Base-by-base conservation (phyloP, 1,140 invertebrate species). In the Temnothorax nylanderi region DNA sequence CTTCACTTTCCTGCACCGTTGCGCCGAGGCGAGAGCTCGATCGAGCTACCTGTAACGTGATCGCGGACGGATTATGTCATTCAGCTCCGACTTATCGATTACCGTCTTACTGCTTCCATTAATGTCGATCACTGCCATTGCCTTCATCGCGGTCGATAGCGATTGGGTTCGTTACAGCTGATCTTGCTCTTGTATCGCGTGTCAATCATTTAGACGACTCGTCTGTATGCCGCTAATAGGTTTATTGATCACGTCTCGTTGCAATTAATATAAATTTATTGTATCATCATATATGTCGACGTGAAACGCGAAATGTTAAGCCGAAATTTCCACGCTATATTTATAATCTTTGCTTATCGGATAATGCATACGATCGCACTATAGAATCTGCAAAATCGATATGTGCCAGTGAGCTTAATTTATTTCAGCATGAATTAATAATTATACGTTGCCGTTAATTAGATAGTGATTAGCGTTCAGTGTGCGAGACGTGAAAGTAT, bases 31-130 rank as follows among this genome's bases (percentile, higher is more conserved):
- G 64, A 13, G 26, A 67, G 62, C 41, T 74, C 47, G 32, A 65
- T 54, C 8, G 18, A 75, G 47, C 69, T 56, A 44, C 78, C 64
- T 47, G 62, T 49, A 67, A 67, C 34, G 34, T 18, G 80, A 84
- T 84, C 69, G 13, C 26, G 26, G 18, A 1, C 26, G 41, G 51
- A 84, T 84, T 75, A 62, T 60, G 80, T 75, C 69, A 64, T 82
- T 69, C 37, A 56, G 21, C 41, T 32, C 3, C 51, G 26, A 32
- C 34, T 82, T 82, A 74, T 74, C 56, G 78, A 82, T 82, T 72
- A 58, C 3, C 32, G n/a, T 34, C 60, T 32, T 8, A 18, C 54
- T 49, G 41, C 32, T n/a, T 47, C 56, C 32, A 84, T 84, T 75
- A 84, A 74, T 18, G 69, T 71, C 80, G 32, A 75, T 84, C 37